Evolutionary conservation across 2,888 invertebrate species (phyloP), one percentile per base, ranked within the genome.

Genomic region (Drosophila villosipedis): DNA sequence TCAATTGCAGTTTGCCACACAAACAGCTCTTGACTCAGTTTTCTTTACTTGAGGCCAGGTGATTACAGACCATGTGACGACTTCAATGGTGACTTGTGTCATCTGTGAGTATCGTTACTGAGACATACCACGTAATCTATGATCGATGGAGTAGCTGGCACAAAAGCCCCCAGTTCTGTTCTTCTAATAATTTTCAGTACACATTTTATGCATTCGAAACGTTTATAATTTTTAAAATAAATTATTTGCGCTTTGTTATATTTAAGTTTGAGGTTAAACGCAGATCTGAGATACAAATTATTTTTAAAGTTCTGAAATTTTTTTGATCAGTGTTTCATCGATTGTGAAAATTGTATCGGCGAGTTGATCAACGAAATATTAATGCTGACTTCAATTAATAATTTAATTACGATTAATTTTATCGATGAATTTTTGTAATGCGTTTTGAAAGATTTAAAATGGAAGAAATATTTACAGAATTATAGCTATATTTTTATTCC

Each of bases 1-100:
- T 68, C 82, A 71, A 65, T 65, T 72, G 68, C 82, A 81, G 31
- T 58, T 16, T 9, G 22, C 14, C n/a, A 22, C 6, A 52, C 1
- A 28, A 30, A 19, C 9, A 62, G 22, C n/a, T 47, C 14, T 57
- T 39, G 7, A 33, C 54, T 22, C 30, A 19, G 19, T 62, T 62
- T 57, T 57, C 28, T 10, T 31, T 16, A 43, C 16, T 30, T 30
- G 41, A 31, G 58, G 47, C 22, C 9, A 25, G 9, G 14, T 25
- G 22, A 47, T 47, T 41, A 43, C 16, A 3, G n/a, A 49, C 37
- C 76, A 68, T 73, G 74, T 79, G 75, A 73, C 49, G 30, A 35
- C 16, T 47, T 47, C 22, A 25, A 25, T 22, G 7, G 16, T 47
- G 9, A 47, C 47, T 41, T 61, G 39, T 68, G 68, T 65, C 75